These are phyloP conservation scores for Progne subis DNA, from an alignment of 2,113 vertebrate species.

Conservation along the genomic window DNA sequence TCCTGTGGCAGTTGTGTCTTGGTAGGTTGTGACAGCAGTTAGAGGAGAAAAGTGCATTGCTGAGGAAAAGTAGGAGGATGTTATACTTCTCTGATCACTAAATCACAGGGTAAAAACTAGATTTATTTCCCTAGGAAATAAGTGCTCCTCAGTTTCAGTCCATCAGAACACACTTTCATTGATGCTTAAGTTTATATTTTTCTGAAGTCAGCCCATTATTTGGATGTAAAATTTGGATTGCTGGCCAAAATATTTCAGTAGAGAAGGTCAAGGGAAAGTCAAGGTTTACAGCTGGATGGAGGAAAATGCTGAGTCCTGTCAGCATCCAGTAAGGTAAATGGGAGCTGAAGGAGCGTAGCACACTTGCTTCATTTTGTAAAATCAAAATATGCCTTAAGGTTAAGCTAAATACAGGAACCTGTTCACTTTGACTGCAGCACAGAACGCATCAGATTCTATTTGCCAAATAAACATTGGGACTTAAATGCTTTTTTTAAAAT, in stretches of 20 bases:
- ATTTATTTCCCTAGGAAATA: not conserved
- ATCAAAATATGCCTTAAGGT: conserved; percentile 47
- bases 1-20: not conserved
- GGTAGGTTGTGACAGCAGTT: not conserved
- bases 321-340: conserved; percentile 4
- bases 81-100: not conserved
- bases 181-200: conserved; percentile 13
- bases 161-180: not conserved
- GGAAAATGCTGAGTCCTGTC: not conserved
- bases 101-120: not conserved
- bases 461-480: not conserved
- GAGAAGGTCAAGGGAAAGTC: conserved; percentile 28
- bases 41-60: conserved; percentile 26
- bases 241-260: not conserved
- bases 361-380: conserved; percentile 41
- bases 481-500: not conserved
- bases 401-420: conserved; percentile 27
- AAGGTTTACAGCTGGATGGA: not conserved
- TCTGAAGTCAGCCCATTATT: not conserved
- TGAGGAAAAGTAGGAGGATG: not conserved
- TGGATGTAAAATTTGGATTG: conserved; percentile 5
- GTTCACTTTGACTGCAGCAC: not conserved
- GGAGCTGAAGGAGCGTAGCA: conserved; percentile 1
- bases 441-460: conserved; percentile 13
- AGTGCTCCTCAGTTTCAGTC: not conserved